Base-by-base conservation (phyloP, 2,888 invertebrate species). In the Polydrusus tereticollis region DNA sequence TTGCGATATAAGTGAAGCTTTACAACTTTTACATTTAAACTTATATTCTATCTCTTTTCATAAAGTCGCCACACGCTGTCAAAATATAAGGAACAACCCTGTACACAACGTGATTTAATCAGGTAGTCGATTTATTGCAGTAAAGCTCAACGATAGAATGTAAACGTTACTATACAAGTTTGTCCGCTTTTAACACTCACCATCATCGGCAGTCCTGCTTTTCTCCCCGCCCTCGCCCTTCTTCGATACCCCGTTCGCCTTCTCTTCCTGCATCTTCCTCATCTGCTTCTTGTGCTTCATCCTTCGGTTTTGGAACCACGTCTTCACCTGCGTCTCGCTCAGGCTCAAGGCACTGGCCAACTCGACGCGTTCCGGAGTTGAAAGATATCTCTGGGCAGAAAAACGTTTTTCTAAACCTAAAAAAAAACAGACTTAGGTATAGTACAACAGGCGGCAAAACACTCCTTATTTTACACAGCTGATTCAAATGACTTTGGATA, bases 271-370 rank as follows among this genome's bases (percentile, higher is more conserved):
- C 69, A 91, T 86, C 80, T 94, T 94, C 78, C 94, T 85, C 85
- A 96, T 87, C 82, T 96, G 95, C 82, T 97, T 97, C 88, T 97
- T 97, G 85, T 97, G 96, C 84, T 97, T 97, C 98, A 98, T 98
- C 79, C 98, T 88, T 23, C 98, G 88, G 87, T 98, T 98, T 87
- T 98, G 98, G 86, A 98, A 98, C 98, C 98, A 98, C 73, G 98
- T 98, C 88, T 98, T 98, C 76, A 98, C 86, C 75, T 98, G 92
- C 0, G 98, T 98, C 87, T 98, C 98, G 12, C 97, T 97, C 16
- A 98, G 89, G 83, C 94, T 96, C 58, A 98, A 89, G 0, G 96
- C 96, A 0, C 94, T 93, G 0, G 98, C 98, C 69, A 98, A 87
- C 84, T 98, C 98, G 10, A 98, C 97, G 5, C 98, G 88, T 85